Conservation (phyloP, 2,888 invertebrate genomes). For the Seladonia tumulorum region DNA sequence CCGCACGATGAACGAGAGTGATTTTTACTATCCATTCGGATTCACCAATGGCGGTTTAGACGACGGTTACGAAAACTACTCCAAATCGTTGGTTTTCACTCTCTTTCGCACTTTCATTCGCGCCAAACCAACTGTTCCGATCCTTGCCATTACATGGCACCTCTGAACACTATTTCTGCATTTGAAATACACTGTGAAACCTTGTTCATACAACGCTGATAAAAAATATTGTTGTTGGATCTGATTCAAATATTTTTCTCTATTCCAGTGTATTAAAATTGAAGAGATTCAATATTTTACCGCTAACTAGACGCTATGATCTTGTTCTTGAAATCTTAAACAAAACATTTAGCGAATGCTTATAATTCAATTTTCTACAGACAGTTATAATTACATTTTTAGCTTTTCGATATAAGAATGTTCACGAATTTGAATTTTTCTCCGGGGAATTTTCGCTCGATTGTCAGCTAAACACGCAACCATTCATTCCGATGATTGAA, state of each 20-base stretch:
- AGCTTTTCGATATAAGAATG: not conserved
- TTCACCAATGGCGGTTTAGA: constrained; percentile 64
- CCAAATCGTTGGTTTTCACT: constrained; percentile 24
- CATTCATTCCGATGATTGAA: not conserved
- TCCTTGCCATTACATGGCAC: not conserved
- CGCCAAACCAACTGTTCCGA: not conserved
- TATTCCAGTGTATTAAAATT: too few relatives aligned
- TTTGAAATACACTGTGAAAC: not conserved
- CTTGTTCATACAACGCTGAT: too few relatives aligned
- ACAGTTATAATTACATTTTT: too few relatives aligned
- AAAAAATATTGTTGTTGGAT: not conserved
- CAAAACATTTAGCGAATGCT: too few relatives aligned
- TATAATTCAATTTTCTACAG: too few relatives aligned
- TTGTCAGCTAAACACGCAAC: not conserved
- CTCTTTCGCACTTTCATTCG: not conserved
- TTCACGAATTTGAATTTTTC: not conserved
- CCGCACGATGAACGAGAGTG: constrained; percentile 62
- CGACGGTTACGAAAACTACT: constrained; percentile 27
- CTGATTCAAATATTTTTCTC: too few relatives aligned
- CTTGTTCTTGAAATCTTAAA: too few relatives aligned
- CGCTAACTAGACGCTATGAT: too few relatives aligned
- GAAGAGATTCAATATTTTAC: too few relatives aligned
- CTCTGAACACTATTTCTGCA: not conserved
- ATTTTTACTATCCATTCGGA: constrained; percentile 64
- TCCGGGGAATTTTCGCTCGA: too few relatives aligned